Percentiles rank a stretch among this genome's conserved stretches.
Evolutionary conservation across 2,888 invertebrate species (phyloP).

Genomic region (Epistrophe eligans): DNA sequence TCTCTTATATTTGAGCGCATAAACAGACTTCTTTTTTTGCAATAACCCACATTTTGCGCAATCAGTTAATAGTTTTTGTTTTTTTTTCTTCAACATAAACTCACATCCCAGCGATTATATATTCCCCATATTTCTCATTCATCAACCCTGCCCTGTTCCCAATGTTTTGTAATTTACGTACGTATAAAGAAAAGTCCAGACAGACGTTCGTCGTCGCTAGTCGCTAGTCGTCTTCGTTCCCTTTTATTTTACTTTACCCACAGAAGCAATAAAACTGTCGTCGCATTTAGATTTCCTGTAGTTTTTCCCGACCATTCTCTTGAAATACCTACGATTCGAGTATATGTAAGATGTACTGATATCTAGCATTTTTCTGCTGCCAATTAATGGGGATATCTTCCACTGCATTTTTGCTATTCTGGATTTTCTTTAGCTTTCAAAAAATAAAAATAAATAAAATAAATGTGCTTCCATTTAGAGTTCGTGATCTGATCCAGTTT

Average conservation of each 20-base stretch:
- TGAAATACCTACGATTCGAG: background rate
- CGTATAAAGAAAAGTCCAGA: slow-evolving; percentile 13
- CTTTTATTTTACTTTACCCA: slow-evolving; percentile 1
- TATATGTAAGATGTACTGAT: background rate
- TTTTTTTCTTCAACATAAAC: slow-evolving; percentile 21
- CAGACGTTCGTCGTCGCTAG: background rate
- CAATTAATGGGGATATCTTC: slow-evolving; percentile 21
- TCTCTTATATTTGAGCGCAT: background rate
- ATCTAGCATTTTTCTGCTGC: slow-evolving; percentile 5
- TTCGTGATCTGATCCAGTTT: slow-evolving; percentile 60
- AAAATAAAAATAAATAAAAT: background rate
- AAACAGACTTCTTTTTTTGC: slow-evolving; percentile 20
- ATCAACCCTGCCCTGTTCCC: slow-evolving; percentile 26
- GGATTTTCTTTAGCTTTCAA: background rate
- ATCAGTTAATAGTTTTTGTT: slow-evolving; percentile 39
- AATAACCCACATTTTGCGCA: slow-evolving; percentile 40
- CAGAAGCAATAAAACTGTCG: slow-evolving; percentile 67
- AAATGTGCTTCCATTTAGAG: slow-evolving; percentile 34
- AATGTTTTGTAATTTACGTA: slow-evolving; percentile 57
- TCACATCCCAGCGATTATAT: slow-evolving; percentile 38
- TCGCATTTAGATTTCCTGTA: slow-evolving; percentile 51
- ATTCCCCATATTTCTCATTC: slow-evolving; percentile 15
- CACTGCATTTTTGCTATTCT: slow-evolving; percentile 17
- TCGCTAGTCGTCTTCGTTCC: background rate
- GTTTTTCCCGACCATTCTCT: slow-evolving; percentile 17